These are phyloP conservation scores for Xanthia togata DNA, from an alignment of 2,888 invertebrate genomes.

Conservation along the genomic window DNA sequence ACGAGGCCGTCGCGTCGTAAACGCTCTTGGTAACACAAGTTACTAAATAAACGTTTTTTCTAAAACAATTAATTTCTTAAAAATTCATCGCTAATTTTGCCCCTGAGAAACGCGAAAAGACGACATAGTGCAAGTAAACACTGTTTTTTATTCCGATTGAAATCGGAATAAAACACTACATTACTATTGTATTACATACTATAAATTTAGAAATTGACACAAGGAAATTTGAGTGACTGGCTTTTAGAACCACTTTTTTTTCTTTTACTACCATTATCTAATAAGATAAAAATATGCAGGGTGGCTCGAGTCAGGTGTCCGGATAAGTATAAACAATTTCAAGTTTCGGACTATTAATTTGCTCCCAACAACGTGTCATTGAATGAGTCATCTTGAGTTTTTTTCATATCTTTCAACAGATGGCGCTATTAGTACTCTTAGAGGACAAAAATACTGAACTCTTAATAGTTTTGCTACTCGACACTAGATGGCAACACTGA, in stretches of 20 bases:
- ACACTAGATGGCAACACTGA: conserved; percentile 59
- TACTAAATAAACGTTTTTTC: background rate
- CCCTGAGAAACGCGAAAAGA: too few species aligned
- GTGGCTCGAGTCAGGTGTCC: background rate
- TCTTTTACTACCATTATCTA: background rate
- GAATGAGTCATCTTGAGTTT: background rate
- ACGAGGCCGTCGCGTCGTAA: background rate
- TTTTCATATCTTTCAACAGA: conserved; percentile 15
- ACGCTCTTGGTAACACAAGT: background rate
- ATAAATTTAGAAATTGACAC: too few species aligned
- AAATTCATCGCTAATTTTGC: too few species aligned
- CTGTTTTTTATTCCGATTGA: too few species aligned
- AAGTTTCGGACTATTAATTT: background rate
- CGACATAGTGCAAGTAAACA: too few species aligned
- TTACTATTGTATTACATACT: too few species aligned
- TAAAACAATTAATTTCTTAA: background rate
- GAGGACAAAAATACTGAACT: background rate
- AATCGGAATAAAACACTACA: too few species aligned
- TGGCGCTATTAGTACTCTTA: conserved; percentile 2
- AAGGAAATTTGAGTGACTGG: too few species aligned
- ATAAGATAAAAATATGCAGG: background rate
- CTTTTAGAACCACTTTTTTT: too few species aligned
- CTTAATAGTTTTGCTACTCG: conserved; percentile 52
- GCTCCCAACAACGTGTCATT: background rate
- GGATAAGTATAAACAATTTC: background rate